Base-by-base conservation (phyloP, 2,113 vertebrate species). In the Sigmodon hispidus region DNA sequence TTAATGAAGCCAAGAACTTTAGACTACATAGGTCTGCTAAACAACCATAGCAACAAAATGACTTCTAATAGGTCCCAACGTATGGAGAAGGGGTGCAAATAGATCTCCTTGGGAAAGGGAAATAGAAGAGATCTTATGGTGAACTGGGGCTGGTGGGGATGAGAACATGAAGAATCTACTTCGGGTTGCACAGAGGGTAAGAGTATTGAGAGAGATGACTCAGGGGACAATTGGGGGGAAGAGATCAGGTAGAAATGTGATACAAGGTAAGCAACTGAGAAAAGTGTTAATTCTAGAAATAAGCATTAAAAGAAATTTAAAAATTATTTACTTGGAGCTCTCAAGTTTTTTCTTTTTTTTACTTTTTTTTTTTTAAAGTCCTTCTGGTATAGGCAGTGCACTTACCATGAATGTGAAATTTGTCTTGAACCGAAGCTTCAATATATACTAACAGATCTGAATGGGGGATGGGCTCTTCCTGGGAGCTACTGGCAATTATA, bases 81-180 rank as follows among this genome's bases (percentile, higher is more conserved):
- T n/a, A n/a, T n/a, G 63, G 4, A 11, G 63, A 29, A 15, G 12
- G 55, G 55, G 55, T 12, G n/a, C n/a, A 1, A 0, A 12, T 34
- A 29, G 63, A 65, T 65, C 29, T 65, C 63, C 63, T 29, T 65
- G 26, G 63, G 11, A 65, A 65, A 65, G 63, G 11, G 11, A 65
- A 65, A 65, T 65, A 65, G 26, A 65, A 65, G 63, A 65, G 63
- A 65, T 65, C 63, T 65, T 29, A 31, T 65, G 55, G 55, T 55
- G 55, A 16, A 55, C 55, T 55, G 15, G 55, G 55, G 55, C 17
- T 12, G 55, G 55, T 55, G 13, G 55, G 13, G 55, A 55, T 15
- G 55, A 16, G 55, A 55, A 55, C 13, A 16, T 16, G 55, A 55
- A 55, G 55, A 16, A 55, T 55, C 55, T 55, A 55, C 13, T 55